These are phyloP conservation scores for Cotesia glomerata DNA, from an alignment of 1,140 invertebrate species.

Conservation along the genomic window DNA sequence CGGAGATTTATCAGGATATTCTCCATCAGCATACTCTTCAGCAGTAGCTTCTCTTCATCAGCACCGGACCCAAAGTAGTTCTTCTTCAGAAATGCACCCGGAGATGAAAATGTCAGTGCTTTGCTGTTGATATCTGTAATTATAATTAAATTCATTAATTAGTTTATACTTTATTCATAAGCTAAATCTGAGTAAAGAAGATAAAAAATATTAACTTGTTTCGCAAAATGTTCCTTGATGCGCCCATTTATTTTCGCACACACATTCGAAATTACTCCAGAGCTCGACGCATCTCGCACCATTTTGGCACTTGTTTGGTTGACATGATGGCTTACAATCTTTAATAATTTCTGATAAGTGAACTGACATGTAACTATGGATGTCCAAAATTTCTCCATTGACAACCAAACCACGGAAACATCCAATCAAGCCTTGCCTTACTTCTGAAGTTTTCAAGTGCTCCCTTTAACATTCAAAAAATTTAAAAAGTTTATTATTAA, in stretches of 20 bases:
- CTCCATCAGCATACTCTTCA: conserved; percentile 77
- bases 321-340: conserved; percentile 91
- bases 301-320: conserved; percentile 91
- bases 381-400: conserved; percentile 87
- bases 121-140: conserved; percentile 85
- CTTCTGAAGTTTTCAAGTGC: conserved; percentile 78
- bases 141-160: conserved; percentile 3
- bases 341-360: conserved; percentile 88
- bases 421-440: conserved; percentile 87
- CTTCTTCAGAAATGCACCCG: conserved; percentile 78
- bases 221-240: conserved; percentile 89
- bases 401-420: conserved; percentile 91
- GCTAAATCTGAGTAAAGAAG: not conserved
- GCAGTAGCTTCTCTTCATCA: conserved; percentile 66
- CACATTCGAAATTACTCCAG: conserved; percentile 91
- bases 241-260: conserved; percentile 88
- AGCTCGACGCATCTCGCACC: conserved; percentile 88
- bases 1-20: conserved; percentile 85
- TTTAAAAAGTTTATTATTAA: not conserved
- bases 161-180: not conserved
- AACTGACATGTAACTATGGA: conserved; percentile 93
- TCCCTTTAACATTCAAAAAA: conserved; percentile 66
- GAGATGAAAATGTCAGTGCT: conserved; percentile 85
- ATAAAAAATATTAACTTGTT: conserved; percentile 71
- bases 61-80: conserved; percentile 73